Base-by-base conservation (phyloP, 2,113 vertebrate species). In the Plestiodon gilberti region DNA sequence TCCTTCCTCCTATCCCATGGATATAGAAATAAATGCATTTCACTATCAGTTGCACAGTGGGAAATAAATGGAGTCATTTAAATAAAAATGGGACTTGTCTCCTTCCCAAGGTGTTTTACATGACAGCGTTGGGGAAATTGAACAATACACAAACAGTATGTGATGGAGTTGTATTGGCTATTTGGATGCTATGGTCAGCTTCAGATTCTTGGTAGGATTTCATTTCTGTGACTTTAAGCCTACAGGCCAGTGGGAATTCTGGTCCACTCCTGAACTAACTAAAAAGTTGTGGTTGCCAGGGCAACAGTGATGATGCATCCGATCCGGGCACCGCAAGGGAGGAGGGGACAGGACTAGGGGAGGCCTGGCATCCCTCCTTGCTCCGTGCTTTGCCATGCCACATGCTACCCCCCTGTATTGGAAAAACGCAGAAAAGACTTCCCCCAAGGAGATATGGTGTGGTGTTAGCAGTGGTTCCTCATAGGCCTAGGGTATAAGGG, bases 41-140 rank as follows among this genome's bases (percentile, higher is more conserved):
- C 91, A 90, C 90, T 94, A 88, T 89, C 0, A 4, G 81, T 90
- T 86, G 93, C 87, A 80, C 88, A 90, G 92, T 92, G 91, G 89
- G 89, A 94, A 95, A 92, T 89, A 93, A 94, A 92, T 90, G 85
- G 85, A 85, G 92, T 93, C 78, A 93, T 95, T 95, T 95, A 95
- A 95, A 95, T 91, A 87, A 94, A 94, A 95, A 93, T 83, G 87
- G 86, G 86, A 91, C 0, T 10, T 92, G 92, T 89, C 88, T 89
- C 88, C 87, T 89, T 82, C 40, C 84, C 87, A 90, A 79, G 82
- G 64, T 89, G 88, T 91, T 95, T 92, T 91, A 81, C 86, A 93
- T 78, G 86, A 88, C 93, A 95, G 91, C 89, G 89, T 89, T 92
- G 93, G 89, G 88, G 89, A 93, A 92, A 83, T 91, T 82, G 87